Base-by-base conservation (phyloP, 2,113 vertebrate species). In the Gambusia holbrooki region DNA sequence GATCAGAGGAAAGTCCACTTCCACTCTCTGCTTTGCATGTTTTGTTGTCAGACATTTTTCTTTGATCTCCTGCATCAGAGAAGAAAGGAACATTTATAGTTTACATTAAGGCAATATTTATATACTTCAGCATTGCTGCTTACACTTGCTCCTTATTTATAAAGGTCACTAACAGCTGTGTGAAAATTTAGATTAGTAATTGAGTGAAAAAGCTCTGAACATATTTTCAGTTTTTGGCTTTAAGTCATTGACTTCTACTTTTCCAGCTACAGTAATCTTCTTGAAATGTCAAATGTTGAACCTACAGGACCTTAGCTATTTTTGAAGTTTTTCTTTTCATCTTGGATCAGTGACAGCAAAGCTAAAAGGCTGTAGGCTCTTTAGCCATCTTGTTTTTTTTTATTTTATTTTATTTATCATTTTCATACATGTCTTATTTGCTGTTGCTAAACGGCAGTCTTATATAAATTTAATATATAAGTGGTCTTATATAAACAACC, bases 1-100 rank as follows among this genome's bases (percentile, higher is more conserved):
- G 17, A n/a, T 65, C 54, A 60, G 68, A 76, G 58, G 78, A 15
- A 42, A 73, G 75, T 60, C 74, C 61, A 33, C 28, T 66, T 81
- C 71, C 76, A 14, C 35, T 63, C 7, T 77, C 29, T 79, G 69
- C 67, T 79, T 30, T 5, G 19, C 66, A 54, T 80, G 51, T 62
- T 73, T 70, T 3, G 22, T 67, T 37, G 15, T 72, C 13, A 73
- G 61, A 25, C 25, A 67, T 51, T 40, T 77, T 28, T 30, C 54
- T 78, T 60, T 77, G 30, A 64, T 1, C 2, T 22, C 22, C 28
- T 64, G 15, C 25, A 67, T 2, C n/a, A 40, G 29, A 48, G 28
- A 48, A 40, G 69, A 51, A 37, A 5, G 30, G 28, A 35, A 65
- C 17, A 22, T 65, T 30, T 35, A 35, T 17, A 65, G 27, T n/a